These are phyloP conservation scores for Umimayanthus kanabou DNA, from an alignment of 92 coral and sea anemone genomes.

Conservation along the genomic window DNA sequence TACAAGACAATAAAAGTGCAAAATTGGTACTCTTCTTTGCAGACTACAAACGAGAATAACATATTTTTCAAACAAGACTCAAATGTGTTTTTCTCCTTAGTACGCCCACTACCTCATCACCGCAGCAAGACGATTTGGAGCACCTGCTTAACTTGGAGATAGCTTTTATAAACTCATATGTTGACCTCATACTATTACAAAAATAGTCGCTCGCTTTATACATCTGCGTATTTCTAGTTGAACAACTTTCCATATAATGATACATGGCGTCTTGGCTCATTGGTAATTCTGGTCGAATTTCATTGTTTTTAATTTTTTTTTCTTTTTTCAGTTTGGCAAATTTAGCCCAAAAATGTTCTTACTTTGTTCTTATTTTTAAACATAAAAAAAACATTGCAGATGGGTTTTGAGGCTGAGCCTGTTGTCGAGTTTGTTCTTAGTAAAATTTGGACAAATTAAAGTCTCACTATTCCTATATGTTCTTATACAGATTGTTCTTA, in stretches of 20 bases:
- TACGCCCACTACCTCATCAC: slow-evolving; percentile 12
- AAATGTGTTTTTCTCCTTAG: background rate
- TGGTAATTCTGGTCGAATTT: too few species aligned
- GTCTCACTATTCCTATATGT: too few species aligned
- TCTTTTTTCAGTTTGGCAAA: too few species aligned
- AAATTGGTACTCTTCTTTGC: background rate
- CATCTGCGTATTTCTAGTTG: background rate
- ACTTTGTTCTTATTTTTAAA: too few species aligned
- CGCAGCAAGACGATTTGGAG: background rate
- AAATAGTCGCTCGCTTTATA: background rate
- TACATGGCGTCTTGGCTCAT: too few species aligned
- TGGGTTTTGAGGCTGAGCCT: background rate
- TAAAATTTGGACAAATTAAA: background rate
- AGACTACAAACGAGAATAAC: background rate
- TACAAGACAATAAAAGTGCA: too few species aligned
- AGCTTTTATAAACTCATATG: background rate
- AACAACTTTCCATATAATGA: too few species aligned
- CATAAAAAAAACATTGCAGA: background rate
- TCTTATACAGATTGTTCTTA: too few species aligned
- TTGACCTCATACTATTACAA: background rate
- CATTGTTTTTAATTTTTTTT: too few species aligned
- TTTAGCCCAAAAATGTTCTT: background rate
- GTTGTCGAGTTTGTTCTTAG: background rate
- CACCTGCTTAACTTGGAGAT: background rate
- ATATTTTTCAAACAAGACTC: background rate